phyloP scores from a whole-genome alignment of 2,888 invertebrate genomes.

The Physocephala rufipes region DNA sequence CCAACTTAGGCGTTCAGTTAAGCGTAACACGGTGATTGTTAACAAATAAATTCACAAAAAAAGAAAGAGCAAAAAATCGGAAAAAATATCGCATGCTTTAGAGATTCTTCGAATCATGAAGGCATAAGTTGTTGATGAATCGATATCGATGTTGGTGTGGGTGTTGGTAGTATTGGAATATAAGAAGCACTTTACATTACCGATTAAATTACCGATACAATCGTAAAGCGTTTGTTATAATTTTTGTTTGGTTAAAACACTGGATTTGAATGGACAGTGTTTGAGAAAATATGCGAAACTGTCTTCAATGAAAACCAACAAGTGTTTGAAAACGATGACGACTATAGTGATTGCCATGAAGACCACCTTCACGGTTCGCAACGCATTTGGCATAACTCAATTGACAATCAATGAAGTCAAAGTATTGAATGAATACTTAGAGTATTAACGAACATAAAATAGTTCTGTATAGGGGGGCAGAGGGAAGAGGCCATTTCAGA shows the following conservation, averaged over 20 bases:
- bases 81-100: too few species aligned
- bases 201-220: constrained; percentile 31
- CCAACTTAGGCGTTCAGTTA: constrained; percentile 62
- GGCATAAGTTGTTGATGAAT: too few species aligned
- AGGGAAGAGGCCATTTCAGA: constrained; percentile 1
- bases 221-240: constrained; percentile 15
- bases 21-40: constrained; percentile 56
- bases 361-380: constrained; percentile 19
- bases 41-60: background rate
- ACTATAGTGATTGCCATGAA: background rate
- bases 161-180: too few species aligned
- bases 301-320: constrained; percentile 8
- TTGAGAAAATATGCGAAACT: background rate
- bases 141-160: too few species aligned
- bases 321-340: background rate
- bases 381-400: background rate
- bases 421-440: too few species aligned
- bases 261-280: background rate
- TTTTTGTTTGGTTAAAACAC: constrained; percentile 4
- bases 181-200: constrained; percentile 17
- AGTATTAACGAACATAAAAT: too few species aligned
- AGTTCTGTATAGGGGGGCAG: background rate
- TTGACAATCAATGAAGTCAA: background rate
- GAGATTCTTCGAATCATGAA: too few species aligned
- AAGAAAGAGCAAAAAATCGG: too few species aligned